Conservation (phyloP, 2,888 invertebrate species). For the Exocentrus adspersus region DNA sequence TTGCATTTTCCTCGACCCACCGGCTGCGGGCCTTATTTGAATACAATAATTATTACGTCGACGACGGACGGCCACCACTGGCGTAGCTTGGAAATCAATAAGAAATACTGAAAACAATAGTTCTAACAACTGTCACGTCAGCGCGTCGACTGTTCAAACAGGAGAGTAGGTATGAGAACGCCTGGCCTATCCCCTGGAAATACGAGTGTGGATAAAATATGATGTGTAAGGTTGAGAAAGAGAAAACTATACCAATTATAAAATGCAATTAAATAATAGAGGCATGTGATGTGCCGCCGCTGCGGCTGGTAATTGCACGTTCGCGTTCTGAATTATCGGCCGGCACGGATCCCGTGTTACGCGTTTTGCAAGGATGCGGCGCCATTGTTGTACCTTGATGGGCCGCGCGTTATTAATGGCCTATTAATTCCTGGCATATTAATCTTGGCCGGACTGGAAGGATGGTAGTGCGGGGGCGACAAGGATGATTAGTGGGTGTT, state of each 20-base stretch:
- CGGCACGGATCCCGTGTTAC: background rate
- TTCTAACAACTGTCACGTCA: too few relatives aligned
- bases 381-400: background rate
- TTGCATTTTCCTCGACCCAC: background rate
- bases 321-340: conserved; percentile 3
- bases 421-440: conserved; percentile 44
- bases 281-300: too few relatives aligned
- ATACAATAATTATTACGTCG: background rate
- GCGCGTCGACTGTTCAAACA: too few relatives aligned
- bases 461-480: background rate
- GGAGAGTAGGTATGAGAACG: too few relatives aligned
- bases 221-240: too few relatives aligned
- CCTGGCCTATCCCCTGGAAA: too few relatives aligned
- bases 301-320: background rate
- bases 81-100: too few relatives aligned
- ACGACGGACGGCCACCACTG: too few relatives aligned
- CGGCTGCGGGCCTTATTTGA: background rate
- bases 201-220: too few relatives aligned
- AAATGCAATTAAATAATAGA: too few relatives aligned
- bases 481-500: background rate
- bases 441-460: conserved; percentile 13
- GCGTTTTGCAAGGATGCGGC: background rate
- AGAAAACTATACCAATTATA: too few relatives aligned
- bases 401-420: conserved; percentile 39
- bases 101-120: too few relatives aligned